Evolutionary conservation across 2,113 vertebrate species (phyloP).

Genomic region (Anoura caudifer): DNA sequence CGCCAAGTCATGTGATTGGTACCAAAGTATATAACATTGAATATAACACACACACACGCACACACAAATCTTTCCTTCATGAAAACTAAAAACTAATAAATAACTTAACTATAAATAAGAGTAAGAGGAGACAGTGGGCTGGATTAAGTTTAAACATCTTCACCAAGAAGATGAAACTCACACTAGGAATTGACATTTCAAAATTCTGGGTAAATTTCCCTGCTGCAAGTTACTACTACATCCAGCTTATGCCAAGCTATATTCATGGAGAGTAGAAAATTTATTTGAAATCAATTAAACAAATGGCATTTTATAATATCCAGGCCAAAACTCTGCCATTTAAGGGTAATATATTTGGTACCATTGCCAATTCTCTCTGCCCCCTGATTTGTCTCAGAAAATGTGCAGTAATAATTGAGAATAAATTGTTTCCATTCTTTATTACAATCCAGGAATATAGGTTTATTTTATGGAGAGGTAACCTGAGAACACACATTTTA

Average conservation of each 20-base stretch:
- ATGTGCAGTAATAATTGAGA: neutral
- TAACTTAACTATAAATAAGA: neutral
- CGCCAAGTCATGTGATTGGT: neutral
- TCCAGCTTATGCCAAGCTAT: neutral
- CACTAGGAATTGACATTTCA: neutral
- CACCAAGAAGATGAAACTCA: neutral
- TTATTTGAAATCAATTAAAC: neutral
- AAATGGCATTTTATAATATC: neutral
- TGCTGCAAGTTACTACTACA: neutral
- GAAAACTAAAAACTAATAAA: neutral
- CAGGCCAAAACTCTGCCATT: neutral
- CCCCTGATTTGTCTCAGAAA: neutral
- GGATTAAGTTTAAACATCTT: neutral
- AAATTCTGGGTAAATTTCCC: neutral
- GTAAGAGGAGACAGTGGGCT: neutral
- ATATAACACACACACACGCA: neutral
- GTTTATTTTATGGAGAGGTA: neutral
- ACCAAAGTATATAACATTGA: neutral
- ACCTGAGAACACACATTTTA: neutral
- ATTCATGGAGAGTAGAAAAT: neutral
- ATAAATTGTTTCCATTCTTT: neutral
- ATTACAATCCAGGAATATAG: neutral
- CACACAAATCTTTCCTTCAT: neutral
- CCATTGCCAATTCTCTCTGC: neutral
- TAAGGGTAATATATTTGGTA: neutral